Evolutionary conservation across 2,888 invertebrate species (phyloP), one percentile per base, ranked within the genome.

Genomic region (Leptinotarsa peninsularis): DNA sequence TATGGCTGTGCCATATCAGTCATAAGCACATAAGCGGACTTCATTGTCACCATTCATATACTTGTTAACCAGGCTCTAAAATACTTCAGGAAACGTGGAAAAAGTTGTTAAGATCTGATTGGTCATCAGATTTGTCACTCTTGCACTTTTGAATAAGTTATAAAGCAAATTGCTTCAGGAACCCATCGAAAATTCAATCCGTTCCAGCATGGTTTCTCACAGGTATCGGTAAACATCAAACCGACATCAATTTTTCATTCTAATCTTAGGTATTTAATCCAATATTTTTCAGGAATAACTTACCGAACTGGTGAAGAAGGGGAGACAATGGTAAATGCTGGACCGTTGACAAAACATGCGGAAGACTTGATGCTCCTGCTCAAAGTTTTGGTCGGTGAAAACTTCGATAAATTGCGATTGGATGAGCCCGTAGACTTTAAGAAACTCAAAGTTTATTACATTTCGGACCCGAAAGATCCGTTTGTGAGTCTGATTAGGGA

Each of bases 261-360:
- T n/a, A 7, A 52, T 17, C 5, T 52, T n/a, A 0, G 52, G n/a
- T 15, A 15, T 52, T 0, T n/a, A 15, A n/a, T 52, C n/a, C 17
- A 52, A 52, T 52, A 52, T 52, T 52, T 52, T 52, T 52, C 3
- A 86, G 86, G 95, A 0, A 91, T 96, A 23, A 93, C 94, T 0
- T 91, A 94, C 60, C 90, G 95, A 72, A 91, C 91, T 0, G 93
- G 94, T 2, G 91, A 92, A 18, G 91, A 92, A 81, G 89, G 90
- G n/a, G 89, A 92, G 4, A 93, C 95, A 0, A 96, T 98, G 93
- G 93, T 96, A 0, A 91, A 92, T 21, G 93, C 93, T 0, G 98
- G 98, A 0, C 96, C 98, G 63, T 91, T 97, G 87, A 91, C 94
- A 76, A 92, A 94, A 67, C 93, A 93, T 86, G 92, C 94, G 21